Evolutionary conservation across 2,113 vertebrate genomes (phyloP).

Genomic region (Spea bombifrons): DNA sequence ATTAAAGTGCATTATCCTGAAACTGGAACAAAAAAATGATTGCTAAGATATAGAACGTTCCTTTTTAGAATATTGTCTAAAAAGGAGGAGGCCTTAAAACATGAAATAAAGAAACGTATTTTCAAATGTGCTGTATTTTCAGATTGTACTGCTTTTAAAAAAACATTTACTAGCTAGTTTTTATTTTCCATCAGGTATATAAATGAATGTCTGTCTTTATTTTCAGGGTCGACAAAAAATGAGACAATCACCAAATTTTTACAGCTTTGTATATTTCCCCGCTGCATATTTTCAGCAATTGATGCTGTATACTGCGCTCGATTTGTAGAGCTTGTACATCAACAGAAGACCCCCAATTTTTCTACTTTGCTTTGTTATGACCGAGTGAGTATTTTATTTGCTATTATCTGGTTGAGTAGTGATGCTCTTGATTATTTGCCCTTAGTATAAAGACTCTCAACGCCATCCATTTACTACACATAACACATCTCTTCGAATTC

Average conservation of each 20-base stretch:
- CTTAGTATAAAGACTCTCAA: too few species aligned
- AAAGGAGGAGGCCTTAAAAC: too few species aligned
- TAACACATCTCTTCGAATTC: too few species aligned
- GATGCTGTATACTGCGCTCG: slow-evolving; percentile 97
- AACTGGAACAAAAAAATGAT: neutral
- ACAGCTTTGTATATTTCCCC: slow-evolving; percentile 96
- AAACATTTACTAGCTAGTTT: too few species aligned
- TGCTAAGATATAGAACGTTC: neutral
- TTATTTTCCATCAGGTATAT: too few species aligned
- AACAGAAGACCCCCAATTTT: slow-evolving; percentile 97
- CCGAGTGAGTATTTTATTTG: slow-evolving; percentile 73
- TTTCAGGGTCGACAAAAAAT: slow-evolving; percentile 94
- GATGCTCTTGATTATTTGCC: too few species aligned
- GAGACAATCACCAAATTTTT: slow-evolving; percentile 99
- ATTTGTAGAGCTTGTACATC: slow-evolving; percentile 96
- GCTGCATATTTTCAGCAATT: slow-evolving; percentile 97
- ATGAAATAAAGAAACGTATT: neutral
- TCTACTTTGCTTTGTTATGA: slow-evolving; percentile 97
- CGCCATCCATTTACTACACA: too few species aligned
- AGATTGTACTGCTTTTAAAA: too few species aligned
- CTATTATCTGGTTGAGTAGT: too few species aligned
- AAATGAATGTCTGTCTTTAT: slow-evolving; percentile 39
- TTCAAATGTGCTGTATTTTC: too few species aligned
- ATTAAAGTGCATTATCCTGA: neutral
- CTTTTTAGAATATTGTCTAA: too few species aligned